Conservation (phyloP, 2,113 vertebrate genomes). For the Strix uralensis region DNA sequence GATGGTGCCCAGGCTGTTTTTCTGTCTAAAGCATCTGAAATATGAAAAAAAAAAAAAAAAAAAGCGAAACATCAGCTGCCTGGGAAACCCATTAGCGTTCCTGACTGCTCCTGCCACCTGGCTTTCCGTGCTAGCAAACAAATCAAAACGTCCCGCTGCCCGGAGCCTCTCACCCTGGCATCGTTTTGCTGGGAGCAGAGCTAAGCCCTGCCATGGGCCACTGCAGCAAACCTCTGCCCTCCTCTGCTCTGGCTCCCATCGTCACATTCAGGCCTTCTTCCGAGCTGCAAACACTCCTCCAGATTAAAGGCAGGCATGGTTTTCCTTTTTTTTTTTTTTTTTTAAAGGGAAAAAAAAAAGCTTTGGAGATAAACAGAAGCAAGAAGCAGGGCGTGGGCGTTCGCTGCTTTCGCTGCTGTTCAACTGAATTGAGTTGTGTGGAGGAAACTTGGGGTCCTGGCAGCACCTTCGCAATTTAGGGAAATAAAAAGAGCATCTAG, state of each 20-base stretch:
- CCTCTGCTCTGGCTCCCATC: background rate
- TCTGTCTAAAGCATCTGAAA: conserved; percentile 22
- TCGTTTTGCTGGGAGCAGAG: background rate
- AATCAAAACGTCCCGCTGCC: background rate
- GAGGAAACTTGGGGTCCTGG: background rate
- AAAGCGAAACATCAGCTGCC: conserved; percentile 36
- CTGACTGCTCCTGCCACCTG: conserved; percentile 40
- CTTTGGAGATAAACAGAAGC: conserved; percentile 34
- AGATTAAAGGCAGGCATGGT: background rate
- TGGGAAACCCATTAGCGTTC: conserved; percentile 67
- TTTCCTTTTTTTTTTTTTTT: background rate
- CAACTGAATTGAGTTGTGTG: background rate
- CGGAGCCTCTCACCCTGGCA: background rate
- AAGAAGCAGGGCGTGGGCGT: background rate
- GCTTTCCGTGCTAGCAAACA: conserved; percentile 8
- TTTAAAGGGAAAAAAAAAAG: background rate
- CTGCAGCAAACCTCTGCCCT: background rate
- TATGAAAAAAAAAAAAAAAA: background rate
- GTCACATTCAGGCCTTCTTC: background rate
- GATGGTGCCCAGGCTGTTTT: background rate
- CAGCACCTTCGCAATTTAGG: background rate
- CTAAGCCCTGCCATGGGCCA: background rate
- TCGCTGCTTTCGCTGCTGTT: background rate
- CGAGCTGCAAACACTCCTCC: background rate
- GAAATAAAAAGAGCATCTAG: background rate